Percentiles rank a stretch among this genome's conserved stretches.
phyloP scores from a whole-genome alignment of 2,113 vertebrate genomes.

The Arvicanthis niloticus region DNA sequence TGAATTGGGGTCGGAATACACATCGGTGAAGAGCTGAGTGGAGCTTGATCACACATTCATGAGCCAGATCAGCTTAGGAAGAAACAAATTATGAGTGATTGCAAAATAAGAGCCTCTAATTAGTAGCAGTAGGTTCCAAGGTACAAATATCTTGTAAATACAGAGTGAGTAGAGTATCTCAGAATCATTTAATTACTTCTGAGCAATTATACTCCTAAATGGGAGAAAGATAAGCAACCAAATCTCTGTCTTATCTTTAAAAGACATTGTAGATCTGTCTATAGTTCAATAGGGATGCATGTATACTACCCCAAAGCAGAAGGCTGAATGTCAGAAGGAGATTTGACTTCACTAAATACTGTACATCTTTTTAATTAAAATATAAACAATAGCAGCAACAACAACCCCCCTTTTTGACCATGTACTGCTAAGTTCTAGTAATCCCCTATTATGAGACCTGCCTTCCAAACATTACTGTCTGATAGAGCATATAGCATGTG shows the following conservation, averaged over 20 bases:
- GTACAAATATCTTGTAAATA: conserved; percentile 74
- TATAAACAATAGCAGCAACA: background rate
- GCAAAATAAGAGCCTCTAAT: conserved; percentile 81
- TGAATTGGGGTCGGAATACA: conserved; percentile 35
- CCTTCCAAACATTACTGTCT: background rate
- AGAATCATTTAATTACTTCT: conserved; percentile 72
- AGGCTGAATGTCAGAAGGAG: background rate
- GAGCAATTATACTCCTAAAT: conserved; percentile 61
- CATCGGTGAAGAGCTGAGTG: conserved; percentile 74
- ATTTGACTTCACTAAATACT: conserved; percentile 5
- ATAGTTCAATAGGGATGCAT: background rate
- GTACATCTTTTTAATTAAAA: too few relatives aligned
- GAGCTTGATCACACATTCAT: conserved; percentile 63
- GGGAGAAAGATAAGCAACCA: conserved; percentile 42
- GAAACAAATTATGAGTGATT: conserved; percentile 80
- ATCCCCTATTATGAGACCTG: background rate
- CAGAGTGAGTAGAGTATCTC: conserved; percentile 52
- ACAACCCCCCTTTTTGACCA: background rate
- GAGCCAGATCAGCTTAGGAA: conserved; percentile 64
- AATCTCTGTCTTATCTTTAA: conserved; percentile 48
- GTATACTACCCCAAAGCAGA: background rate
- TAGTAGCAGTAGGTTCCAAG: conserved; percentile 68
- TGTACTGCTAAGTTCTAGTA: background rate
- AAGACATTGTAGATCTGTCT: conserved; percentile 5
- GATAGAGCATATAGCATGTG: background rate